These are phyloP conservation scores for Oreotrochilus melanogaster DNA, from an alignment of 2,113 vertebrate species.

Conservation along the genomic window DNA sequence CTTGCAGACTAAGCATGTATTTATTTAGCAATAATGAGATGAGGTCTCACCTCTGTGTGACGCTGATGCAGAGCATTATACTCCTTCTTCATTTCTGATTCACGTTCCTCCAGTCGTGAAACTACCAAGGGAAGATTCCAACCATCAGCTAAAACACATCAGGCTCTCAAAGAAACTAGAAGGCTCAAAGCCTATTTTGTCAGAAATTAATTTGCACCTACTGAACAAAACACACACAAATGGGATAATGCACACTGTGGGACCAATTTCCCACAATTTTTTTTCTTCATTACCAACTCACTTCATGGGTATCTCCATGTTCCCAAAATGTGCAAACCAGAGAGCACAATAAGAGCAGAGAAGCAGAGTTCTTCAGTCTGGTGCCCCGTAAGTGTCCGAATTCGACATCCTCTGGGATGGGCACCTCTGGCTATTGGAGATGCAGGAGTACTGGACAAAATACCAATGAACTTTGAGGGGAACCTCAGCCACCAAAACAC, in stretches of 20 bases:
- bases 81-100: constrained; percentile 98
- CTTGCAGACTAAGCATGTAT: not conserved
- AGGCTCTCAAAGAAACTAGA: not conserved
- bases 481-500: not conserved
- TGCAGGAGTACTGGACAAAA: not conserved
- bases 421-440: not conserved
- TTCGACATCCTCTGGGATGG: not conserved
- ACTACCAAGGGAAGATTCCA: constrained; percentile 78
- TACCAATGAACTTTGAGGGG: not conserved
- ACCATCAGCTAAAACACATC: not conserved
- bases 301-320: not conserved
- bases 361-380: not conserved
- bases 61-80: constrained; percentile 96
- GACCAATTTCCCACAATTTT: not conserved
- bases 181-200: not conserved
- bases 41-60: constrained; percentile 90
- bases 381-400: not conserved
- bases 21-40: not conserved
- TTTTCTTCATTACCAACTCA: not conserved
- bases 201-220: not conserved
- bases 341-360: not conserved
- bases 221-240: not conserved
- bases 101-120: constrained; percentile 93
- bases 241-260: not conserved
- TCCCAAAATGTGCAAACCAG: not conserved